Base-by-base conservation (phyloP, 1,140 invertebrate species). In the Camponotus pennsylvanicus region DNA sequence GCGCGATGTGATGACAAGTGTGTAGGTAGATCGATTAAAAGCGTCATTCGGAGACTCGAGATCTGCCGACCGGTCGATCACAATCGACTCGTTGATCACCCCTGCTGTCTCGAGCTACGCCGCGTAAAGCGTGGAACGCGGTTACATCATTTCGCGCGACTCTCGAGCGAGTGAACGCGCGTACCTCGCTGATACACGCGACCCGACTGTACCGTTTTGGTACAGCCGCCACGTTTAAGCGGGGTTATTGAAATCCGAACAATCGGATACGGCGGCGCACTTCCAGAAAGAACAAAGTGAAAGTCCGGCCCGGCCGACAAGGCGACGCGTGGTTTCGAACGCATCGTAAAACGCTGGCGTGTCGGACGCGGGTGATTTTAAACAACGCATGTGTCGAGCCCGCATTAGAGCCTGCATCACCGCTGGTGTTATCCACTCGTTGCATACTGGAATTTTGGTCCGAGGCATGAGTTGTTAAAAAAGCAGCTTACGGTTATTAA, bases 241-340 rank as follows among this genome's bases (percentile, higher is more conserved):
- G 71, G 42, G 73, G 59, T 71, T 63, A 82, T 64, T 73, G 71
- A 78, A 78, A 88, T 87, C 77, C 40, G 70, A 77, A 89, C 88
- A 89, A 89, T 89, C 70, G 88, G 82, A 87, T 78, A 69, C 86
- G 73, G 37, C 71, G 59, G 40, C 64, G 18, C 59, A 75, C 73
- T 86, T 76, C 34, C n/a, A 70, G 59, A 89, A 90, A 89, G 85
- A 87, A 90, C 88, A 57, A 87, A 90, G 89, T 90, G 89, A 90
- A 90, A 90, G 89, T 90, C 64, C 52, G 57, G 49, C 49, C 55
- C 42, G 66, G 59, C 37, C 2, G 49, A 40, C 66, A 84, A 77
- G 67, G 71, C 67, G 85, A 86, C 88, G 88, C 85, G 85, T 52
- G 76, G 63, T 61, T 67, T 80, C 70, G 67, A 87, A 90, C 88